Base-by-base conservation (phyloP, 2,113 vertebrate genomes). In the Progne subis region DNA sequence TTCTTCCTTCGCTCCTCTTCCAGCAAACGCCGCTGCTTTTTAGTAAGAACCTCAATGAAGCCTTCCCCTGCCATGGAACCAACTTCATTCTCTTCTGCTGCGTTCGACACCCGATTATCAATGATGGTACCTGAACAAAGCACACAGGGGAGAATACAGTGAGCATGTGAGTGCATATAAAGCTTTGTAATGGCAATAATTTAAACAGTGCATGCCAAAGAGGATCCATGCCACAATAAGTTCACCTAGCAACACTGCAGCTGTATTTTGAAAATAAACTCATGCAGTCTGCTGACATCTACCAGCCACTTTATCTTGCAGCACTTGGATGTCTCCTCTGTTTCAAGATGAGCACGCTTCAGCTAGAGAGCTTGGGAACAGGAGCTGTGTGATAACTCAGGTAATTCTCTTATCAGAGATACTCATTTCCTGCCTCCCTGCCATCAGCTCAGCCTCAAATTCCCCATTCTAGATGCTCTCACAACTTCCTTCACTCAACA, bases 1-100 rank as follows among this genome's bases (percentile, higher is more conserved):
- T 99, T 99, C 96, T 99, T 99, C 85, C 99, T 98, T 29, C 99
- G 97, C 8, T 99, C 99, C 44, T 99, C 99, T 61, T 99, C 99
- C 96, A 98, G 98, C 50, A 99, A 98, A 39, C 99, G 99, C n/a
- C 99, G 98, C 88, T 99, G 99, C 74, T 99, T 99, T 97, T 99
- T 99, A 50, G 98, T 99, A 77, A 99, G 97, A 69, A 99, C 98
- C 52, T 99, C 99, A 56, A 99, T 99, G 96, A 99, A 99, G 41
- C 98, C 98, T 94, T 99, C 99, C 3, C 98, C 96, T 75, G 98
- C 97, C 92, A 87, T 93, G 47, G 96, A 98, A 71, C 96, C 98
- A 10, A 98, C 60, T 43, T 99, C 99, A 13, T 91, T 97, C 65
- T 99, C 99, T 80, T 99, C 99, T 82, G 96, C 92, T 1, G 98